Conservation (phyloP, 2,888 invertebrate species). For the Hypomecis atomaria region DNA sequence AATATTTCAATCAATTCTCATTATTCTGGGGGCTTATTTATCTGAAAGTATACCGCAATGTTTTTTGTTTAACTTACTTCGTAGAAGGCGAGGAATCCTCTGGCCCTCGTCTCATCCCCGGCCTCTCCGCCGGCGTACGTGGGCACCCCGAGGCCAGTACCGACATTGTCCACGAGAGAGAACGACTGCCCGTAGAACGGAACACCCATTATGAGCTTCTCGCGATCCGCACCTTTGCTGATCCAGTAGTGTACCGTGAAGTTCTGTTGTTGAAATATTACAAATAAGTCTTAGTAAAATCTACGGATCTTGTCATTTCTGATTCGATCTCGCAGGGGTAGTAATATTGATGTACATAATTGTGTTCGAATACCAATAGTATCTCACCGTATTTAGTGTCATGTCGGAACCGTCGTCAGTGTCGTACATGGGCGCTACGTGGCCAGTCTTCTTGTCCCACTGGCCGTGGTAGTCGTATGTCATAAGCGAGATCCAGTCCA, state of each 20-base stretch:
- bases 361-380: neutral
- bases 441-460: slow-evolving; percentile 96
- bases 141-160: slow-evolving; percentile 88
- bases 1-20: too few species aligned
- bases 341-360: neutral
- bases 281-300: too few species aligned
- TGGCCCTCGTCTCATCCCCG: slow-evolving; percentile 93
- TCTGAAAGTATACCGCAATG: too few species aligned
- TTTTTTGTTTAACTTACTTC: slow-evolving; percentile 83
- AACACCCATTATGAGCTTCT: slow-evolving; percentile 93
- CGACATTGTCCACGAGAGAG: slow-evolving; percentile 87
- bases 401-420: slow-evolving; percentile 89
- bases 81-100: slow-evolving; percentile 95
- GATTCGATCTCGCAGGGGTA: neutral
- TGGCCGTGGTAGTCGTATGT: slow-evolving; percentile 96
- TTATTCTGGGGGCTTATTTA: too few species aligned
- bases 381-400: slow-evolving; percentile 88
- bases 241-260: slow-evolving; percentile 96
- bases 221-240: slow-evolving; percentile 89
- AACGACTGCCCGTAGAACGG: slow-evolving; percentile 96
- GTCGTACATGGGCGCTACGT: slow-evolving; percentile 94
- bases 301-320: too few species aligned
- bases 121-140: slow-evolving; percentile 95
- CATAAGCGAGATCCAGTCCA: slow-evolving; percentile 97
- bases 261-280: slow-evolving; percentile 82